Base-by-base conservation (phyloP, 2,113 vertebrate genomes). In the Triplophysa tibetana region DNA sequence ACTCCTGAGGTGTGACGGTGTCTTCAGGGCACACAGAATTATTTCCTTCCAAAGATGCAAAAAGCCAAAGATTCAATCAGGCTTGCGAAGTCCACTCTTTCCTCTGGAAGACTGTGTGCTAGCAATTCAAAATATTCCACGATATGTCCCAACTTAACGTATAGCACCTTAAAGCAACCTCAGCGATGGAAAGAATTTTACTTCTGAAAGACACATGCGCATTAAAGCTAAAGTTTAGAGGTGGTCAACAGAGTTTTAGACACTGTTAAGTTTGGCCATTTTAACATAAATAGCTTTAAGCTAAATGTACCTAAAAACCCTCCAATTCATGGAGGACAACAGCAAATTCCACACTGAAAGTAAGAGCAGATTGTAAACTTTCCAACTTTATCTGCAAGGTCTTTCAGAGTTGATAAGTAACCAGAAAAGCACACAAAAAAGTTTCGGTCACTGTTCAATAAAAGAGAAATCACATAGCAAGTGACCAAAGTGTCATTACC, bases 381-480 rank as follows among this genome's bases (percentile, higher is more conserved):
- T 3, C n/a, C 74, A 54, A 77, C 77, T 65, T 43, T 74, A 70
- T 38, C 85, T 75, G 62, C 86, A 89, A 90, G 90, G 90, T 87
- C 88, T 79, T 86, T 78, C 48, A 19, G 75, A 75, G 92, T 91
- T 81, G 92, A 94, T 93, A 74, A 93, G 92, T 94, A 90, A 86
- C 88, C 45, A 19, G 81, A 78, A 79, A 45, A 78, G 73, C 74
- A 84, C 82, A 79, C 83, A 63, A 80, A 81, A 38, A 87, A 78
- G 16, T 85, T 79, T 86, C 74, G 64, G 80, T 78, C 80, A 70
- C 70, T 23, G 67, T 63, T 78, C 33, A 66, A 77, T 68, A 54
- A 33, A 29, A 69, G 29, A 60, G 23, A 63, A 75, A 81, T 4
- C 17, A 50, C 73, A 50, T 14, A 4, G 24, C 24, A 52, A 54